Evolutionary conservation across 92 coral and sea anemone genomes (phyloP).

Genomic region (Epizoanthus stellaris): DNA sequence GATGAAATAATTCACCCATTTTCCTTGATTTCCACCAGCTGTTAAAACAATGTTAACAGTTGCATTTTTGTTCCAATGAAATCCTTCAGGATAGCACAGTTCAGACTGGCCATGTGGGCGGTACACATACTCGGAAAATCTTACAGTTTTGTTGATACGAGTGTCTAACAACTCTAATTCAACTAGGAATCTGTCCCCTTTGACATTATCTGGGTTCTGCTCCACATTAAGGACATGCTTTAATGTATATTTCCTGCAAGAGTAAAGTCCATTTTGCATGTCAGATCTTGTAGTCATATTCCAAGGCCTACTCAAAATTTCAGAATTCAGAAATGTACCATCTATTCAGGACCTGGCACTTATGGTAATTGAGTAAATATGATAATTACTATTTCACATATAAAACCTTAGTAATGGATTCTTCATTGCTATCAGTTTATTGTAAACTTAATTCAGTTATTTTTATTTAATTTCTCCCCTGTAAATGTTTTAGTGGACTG

Average conservation of each 20-base stretch:
- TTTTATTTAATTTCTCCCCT: too few species aligned
- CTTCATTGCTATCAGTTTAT: too few species aligned
- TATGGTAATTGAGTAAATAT: too few species aligned
- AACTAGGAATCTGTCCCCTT: slow-evolving; percentile 80
- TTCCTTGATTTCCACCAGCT: slow-evolving; percentile 86
- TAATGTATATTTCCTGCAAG: slow-evolving; percentile 67
- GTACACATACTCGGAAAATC: slow-evolving; percentile 90
- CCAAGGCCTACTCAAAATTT: neutral
- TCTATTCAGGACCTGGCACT: too few species aligned
- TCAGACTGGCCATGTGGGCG: slow-evolving; percentile 40
- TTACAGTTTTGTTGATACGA: slow-evolving; percentile 45
- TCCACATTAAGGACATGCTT: slow-evolving; percentile 75
- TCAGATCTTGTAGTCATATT: neutral
- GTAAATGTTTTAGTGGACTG: too few species aligned
- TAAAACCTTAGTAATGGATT: too few species aligned
- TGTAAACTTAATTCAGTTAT: too few species aligned
- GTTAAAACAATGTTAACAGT: slow-evolving; percentile 79
- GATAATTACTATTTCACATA: too few species aligned
- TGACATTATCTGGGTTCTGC: slow-evolving; percentile 62
- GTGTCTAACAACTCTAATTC: slow-evolving; percentile 73
- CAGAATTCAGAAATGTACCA: neutral
- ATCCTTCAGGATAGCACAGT: slow-evolving; percentile 78
- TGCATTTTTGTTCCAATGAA: slow-evolving; percentile 81
- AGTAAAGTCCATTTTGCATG: neutral
- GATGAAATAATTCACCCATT: slow-evolving; percentile 90